A percentile compares a stretch with the other conserved stretches of the same genome.
phyloP scores from a whole-genome alignment of 2,888 invertebrate species.

The Invenusta paracnida region DNA sequence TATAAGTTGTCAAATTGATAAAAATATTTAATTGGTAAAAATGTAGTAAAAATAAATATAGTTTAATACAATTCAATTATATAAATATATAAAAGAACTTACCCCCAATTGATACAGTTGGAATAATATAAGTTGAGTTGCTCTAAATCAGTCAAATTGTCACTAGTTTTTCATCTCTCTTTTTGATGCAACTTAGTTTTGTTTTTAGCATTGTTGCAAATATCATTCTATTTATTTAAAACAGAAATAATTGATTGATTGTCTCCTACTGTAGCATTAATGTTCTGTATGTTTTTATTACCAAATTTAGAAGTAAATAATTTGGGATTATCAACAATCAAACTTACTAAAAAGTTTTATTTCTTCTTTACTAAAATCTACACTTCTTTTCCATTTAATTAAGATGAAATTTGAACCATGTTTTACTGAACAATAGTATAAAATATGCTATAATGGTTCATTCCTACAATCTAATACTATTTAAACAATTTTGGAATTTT shows the following conservation, averaged over 20 bases:
- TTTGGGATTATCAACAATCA: neutral
- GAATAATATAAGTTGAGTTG: neutral
- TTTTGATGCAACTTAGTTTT: neutral
- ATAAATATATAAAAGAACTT: neutral
- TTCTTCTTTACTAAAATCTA: neutral
- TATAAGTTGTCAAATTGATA: too few relatives aligned
- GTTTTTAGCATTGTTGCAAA: neutral
- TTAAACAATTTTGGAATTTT: neutral
- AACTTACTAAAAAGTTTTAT: neutral
- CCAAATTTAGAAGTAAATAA: neutral
- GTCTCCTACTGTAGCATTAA: neutral
- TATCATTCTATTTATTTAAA: neutral
- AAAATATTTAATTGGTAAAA: too few relatives aligned
- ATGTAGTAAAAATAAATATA: too few relatives aligned
- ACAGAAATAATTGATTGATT: neutral
- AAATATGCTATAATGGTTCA: neutral
- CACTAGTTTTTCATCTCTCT: neutral
- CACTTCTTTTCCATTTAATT: neutral
- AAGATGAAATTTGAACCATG: neutral
- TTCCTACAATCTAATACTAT: neutral
- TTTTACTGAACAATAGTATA: neutral
- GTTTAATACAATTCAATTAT: too few relatives aligned
- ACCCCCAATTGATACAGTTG: neutral
- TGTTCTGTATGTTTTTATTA: neutral
- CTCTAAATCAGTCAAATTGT: neutral